Evolutionary conservation across 1,140 invertebrate species (phyloP), one percentile per base, ranked within the genome.

Genomic region (Harlomillsia oculata): DNA sequence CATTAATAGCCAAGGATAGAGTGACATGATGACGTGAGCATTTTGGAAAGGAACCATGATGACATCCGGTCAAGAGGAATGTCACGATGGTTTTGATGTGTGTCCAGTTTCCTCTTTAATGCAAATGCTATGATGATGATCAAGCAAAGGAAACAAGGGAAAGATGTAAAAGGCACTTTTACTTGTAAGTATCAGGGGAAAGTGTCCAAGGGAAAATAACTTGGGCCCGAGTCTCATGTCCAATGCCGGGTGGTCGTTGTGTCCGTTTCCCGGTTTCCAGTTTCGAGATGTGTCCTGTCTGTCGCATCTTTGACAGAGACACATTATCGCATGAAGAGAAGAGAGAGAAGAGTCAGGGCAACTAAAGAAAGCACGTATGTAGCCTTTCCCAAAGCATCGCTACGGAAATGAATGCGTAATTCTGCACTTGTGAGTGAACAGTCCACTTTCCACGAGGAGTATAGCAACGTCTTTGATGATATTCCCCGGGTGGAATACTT

Each of bases 111-210:
- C 58, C 52, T 60, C 37, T 55, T 60, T 60, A 55, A 60, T 60
- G 58, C 58, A 60, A 59, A 60, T 59, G 57, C 41, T 55, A 60
- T 60, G 58, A 53, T 59, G 57, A 60, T 60, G 58, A n/a, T n/a
- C n/a, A 60, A 60, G 58, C 55, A 53, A 45, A 34, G 40, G 57
- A 43, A 34, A 39, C 36, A 32, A 41, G 39, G 55, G 51, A 51
- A 51, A 51, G 28, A 40, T 28, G 34, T 52, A 28, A 25, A 11
- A 28, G n/a, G n/a, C n/a, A n/a, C n/a, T n/a, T n/a, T n/a, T n/a
- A n/a, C 34, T 25, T 32, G 21, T 20, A 20, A 48, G 29, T 48
- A 48, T 48, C 21, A 32, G 16, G 36, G 45, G 36, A 32, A 48
- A 20, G 29, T 21, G 36, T 28, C 30, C 21, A 48, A 32, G 29